Evolutionary conservation across 2,113 vertebrate genomes (phyloP).

Genomic region (Lagenorhynchus albirostris): DNA sequence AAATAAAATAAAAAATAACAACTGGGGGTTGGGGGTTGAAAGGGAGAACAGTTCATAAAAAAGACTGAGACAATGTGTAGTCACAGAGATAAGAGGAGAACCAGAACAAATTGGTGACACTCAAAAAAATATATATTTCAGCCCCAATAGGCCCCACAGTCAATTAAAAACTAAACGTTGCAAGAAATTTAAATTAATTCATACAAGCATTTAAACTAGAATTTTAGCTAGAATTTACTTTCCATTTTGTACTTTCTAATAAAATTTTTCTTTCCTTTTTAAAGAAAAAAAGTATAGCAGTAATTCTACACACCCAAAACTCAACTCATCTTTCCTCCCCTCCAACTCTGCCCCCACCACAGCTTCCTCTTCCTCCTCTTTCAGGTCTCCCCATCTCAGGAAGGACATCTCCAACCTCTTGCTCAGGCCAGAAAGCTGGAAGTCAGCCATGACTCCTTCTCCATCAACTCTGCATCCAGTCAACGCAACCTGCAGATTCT

Average conservation of each 20-base stretch:
- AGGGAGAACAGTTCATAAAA: neutral
- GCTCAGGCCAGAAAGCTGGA: neutral
- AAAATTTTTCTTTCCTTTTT: neutral
- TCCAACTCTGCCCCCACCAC: neutral
- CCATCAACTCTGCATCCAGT: neutral
- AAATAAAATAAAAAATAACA: neutral
- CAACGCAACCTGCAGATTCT: neutral
- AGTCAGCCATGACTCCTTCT: neutral
- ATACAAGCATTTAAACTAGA: neutral
- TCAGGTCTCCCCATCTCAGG: neutral
- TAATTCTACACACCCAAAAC: neutral
- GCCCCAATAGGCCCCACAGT: neutral
- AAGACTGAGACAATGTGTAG: neutral
- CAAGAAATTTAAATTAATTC: conserved; percentile 3
- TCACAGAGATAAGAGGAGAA: neutral
- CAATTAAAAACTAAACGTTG: neutral
- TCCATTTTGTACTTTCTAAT: neutral
- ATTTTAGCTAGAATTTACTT: neutral
- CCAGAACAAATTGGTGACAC: neutral
- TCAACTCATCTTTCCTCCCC: neutral
- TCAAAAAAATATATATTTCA: neutral
- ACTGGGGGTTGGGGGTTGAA: neutral
- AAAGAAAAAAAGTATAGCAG: neutral
- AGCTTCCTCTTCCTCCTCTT: neutral
- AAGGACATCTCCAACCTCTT: neutral